phyloP scores from a whole-genome alignment of 2,797 vertebrate species.

The Cephalopachus bancanus region DNA sequence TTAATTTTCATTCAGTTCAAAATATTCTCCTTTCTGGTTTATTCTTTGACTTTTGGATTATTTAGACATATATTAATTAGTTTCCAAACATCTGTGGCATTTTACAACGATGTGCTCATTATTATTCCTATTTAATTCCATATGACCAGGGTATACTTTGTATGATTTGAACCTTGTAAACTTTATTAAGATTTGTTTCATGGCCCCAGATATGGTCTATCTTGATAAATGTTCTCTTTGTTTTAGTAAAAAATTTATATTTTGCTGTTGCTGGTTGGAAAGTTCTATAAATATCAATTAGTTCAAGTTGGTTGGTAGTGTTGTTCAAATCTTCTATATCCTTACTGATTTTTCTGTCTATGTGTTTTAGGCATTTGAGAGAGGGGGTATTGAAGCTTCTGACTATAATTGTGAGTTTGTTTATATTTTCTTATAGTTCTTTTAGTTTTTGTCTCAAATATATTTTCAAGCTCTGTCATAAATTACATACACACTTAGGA shows the following conservation, averaged over 20 bases:
- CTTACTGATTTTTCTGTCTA: not conserved
- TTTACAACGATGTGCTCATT: constrained; percentile 47
- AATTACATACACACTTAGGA: not conserved
- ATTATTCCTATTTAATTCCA: constrained; percentile 32
- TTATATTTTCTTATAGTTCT: not conserved
- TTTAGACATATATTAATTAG: constrained; percentile 32
- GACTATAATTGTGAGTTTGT: not conserved
- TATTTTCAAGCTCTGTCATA: constrained; percentile 43
- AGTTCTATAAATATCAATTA: constrained; percentile 21
- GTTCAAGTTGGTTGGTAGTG: constrained; percentile 8
- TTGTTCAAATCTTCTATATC: constrained; percentile 1
- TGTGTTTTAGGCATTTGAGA: constrained; percentile 33
- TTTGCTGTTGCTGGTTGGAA: constrained; percentile 43
- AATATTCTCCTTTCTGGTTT: constrained; percentile 6
- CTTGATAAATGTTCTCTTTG: constrained; percentile 31
- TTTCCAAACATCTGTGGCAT: constrained; percentile 30
- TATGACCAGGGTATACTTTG: not conserved
- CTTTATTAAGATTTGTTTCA: constrained; percentile 11
- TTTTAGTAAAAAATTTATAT: not conserved
- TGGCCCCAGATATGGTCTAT: not conserved
- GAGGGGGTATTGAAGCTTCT: constrained; percentile 34
- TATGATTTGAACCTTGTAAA: constrained; percentile 16
- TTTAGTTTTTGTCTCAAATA: not conserved
- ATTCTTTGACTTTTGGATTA: not conserved
- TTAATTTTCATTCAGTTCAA: constrained; percentile 25